Conservation (phyloP, 2,797 vertebrate genomes). For the Nannoperca australis region DNA sequence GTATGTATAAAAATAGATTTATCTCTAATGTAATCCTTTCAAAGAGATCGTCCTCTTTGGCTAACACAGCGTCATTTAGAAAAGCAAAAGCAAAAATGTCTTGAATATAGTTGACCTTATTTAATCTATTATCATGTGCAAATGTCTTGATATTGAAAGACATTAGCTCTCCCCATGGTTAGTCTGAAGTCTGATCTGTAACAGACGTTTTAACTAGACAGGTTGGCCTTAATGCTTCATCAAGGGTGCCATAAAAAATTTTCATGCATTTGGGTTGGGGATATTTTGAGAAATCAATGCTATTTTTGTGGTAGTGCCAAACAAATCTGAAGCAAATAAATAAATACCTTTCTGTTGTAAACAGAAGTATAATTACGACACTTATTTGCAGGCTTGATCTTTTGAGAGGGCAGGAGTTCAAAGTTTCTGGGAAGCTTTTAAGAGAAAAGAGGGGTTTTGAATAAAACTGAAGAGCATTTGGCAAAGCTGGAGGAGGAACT, state of each 20-base stretch:
- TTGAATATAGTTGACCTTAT: slow-evolving; percentile 87
- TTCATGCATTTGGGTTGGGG: slow-evolving; percentile 73
- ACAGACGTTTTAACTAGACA: slow-evolving; percentile 74
- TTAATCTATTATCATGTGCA: slow-evolving; percentile 83
- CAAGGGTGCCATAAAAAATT: slow-evolving; percentile 77
- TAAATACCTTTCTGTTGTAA: slow-evolving; percentile 66
- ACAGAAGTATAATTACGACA: slow-evolving; percentile 67
- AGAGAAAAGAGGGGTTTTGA: slow-evolving; percentile 57
- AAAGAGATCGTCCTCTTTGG: slow-evolving; percentile 93
- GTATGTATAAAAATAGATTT: slow-evolving; percentile 97
- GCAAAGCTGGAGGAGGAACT: slow-evolving; percentile 66
- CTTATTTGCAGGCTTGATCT: slow-evolving; percentile 68
- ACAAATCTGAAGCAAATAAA: slow-evolving; percentile 74
- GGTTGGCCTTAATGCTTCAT: slow-evolving; percentile 77
- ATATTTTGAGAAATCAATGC: slow-evolving; percentile 75
- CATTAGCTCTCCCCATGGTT: slow-evolving; percentile 82
- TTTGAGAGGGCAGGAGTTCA: slow-evolving; percentile 69
- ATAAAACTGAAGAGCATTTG: slow-evolving; percentile 65
- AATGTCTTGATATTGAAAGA: slow-evolving; percentile 83
- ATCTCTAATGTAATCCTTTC: slow-evolving; percentile 92
- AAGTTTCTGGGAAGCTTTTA: slow-evolving; percentile 63
- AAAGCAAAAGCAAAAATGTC: slow-evolving; percentile 88
- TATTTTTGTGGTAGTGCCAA: slow-evolving; percentile 76
- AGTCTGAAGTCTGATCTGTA: slow-evolving; percentile 67
- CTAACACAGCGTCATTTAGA: slow-evolving; percentile 91